Conservation (phyloP, 2,888 invertebrate species). For the Steromphala cineraria region DNA sequence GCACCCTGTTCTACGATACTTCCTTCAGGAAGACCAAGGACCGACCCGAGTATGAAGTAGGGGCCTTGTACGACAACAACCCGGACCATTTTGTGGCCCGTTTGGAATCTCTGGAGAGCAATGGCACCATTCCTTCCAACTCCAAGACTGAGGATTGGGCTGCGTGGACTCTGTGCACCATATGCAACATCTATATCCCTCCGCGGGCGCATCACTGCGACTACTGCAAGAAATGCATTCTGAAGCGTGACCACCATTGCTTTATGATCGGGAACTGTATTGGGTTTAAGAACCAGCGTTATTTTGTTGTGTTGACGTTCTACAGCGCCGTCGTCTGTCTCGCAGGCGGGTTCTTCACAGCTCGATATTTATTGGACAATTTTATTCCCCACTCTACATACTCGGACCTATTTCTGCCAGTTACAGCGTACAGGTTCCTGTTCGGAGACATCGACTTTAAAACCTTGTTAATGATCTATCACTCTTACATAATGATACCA, state of each 20-base stretch:
- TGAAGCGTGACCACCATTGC: conserved; percentile 71
- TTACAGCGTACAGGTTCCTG: conserved; percentile 40
- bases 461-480: conserved; percentile 45
- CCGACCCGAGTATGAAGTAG: conserved; percentile 13
- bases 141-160: conserved; percentile 44
- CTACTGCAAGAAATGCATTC: conserved; percentile 62
- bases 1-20: conserved; percentile 52
- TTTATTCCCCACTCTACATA: conserved; percentile 39
- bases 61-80: conserved; percentile 31
- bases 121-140: conserved; percentile 23
- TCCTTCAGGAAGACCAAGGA: conserved; percentile 23
- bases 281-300: conserved; percentile 65
- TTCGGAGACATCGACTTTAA: conserved; percentile 39
- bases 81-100: conserved; percentile 35
- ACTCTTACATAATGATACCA: conserved; percentile 40
- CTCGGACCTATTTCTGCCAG: conserved; percentile 48
- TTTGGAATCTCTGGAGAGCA: conserved; percentile 25
- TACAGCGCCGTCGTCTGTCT: conserved; percentile 47
- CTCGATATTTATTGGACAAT: conserved; percentile 43
- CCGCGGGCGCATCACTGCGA: conserved; percentile 66
- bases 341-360: conserved; percentile 45
- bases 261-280: conserved; percentile 65
- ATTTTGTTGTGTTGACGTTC: conserved; percentile 59
- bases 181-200: conserved; percentile 54
- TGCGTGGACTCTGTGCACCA: conserved; percentile 55